phyloP scores from a whole-genome alignment of 1,140 invertebrate species.

The Cephus cinctus region DNA sequence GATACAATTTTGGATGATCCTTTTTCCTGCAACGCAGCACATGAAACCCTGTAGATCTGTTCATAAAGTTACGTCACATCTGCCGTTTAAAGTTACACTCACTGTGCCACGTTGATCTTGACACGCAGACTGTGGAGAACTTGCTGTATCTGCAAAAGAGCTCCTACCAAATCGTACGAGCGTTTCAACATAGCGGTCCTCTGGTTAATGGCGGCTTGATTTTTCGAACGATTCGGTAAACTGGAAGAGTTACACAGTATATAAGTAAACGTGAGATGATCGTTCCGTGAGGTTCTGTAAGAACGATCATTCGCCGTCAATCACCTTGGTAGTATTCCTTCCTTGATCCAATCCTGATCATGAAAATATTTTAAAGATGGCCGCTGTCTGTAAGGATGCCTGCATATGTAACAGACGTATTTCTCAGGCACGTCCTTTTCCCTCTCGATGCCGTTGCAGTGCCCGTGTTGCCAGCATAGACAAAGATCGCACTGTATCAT shows the following conservation, averaged over 20 bases:
- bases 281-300: no score
- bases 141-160: slow-evolving; percentile 65
- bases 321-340: slow-evolving; percentile 73
- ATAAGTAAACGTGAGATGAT: not conserved
- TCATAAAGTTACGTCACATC: no score
- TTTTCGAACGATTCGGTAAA: slow-evolving; percentile 43
- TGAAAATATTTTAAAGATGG: slow-evolving; percentile 73
- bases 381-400: slow-evolving; percentile 71
- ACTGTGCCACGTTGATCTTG: slow-evolving; percentile 77
- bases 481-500: slow-evolving; percentile 96
- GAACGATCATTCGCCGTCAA: no score
- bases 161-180: slow-evolving; percentile 71
- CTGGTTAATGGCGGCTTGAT: slow-evolving; percentile 47
- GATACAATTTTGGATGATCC: slow-evolving; percentile 79
- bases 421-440: slow-evolving; percentile 85
- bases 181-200: slow-evolving; percentile 61
- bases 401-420: slow-evolving; percentile 86
- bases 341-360: slow-evolving; percentile 85
- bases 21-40: slow-evolving; percentile 63
- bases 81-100: no score
- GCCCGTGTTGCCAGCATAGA: slow-evolving; percentile 91
- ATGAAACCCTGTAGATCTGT: no score
- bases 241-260: slow-evolving; percentile 29
- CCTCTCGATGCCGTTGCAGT: slow-evolving; percentile 79
- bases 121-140: slow-evolving; percentile 70